A percentile compares a stretch with the other conserved stretches of the same genome.
These are phyloP conservation scores for Mechanitis mazaeus DNA, from an alignment of 2,888 invertebrate species.

Conservation along the genomic window DNA sequence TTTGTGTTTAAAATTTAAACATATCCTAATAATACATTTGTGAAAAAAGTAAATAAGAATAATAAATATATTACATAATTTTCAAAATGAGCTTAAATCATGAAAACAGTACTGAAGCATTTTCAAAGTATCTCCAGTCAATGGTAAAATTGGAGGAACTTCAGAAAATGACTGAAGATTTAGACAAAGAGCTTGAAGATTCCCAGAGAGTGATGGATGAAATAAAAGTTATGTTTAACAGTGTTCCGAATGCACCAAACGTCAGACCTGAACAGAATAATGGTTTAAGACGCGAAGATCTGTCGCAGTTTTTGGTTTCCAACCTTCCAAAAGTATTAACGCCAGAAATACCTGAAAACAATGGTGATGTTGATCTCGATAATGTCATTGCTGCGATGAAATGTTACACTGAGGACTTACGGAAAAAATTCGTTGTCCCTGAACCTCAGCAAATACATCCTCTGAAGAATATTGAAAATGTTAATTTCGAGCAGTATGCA, in stretches of 20 bases:
- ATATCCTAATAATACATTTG: no score
- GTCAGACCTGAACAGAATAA: constrained; percentile 28
- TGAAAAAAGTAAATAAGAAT: no score
- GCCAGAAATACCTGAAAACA: constrained; percentile 52
- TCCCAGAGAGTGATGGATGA: constrained; percentile 58
- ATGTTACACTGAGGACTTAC: constrained; percentile 53
- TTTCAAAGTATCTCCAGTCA: constrained; percentile 50
- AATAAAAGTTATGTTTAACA: constrained; percentile 51
- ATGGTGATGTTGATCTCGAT: constrained; percentile 48
- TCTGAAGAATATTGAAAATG: constrained; percentile 34
- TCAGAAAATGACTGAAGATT: constrained; percentile 54
- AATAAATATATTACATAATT: no score
- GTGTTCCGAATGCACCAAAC: constrained; percentile 35
- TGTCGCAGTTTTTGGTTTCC: constrained; percentile 50
- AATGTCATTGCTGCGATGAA: constrained; percentile 52
- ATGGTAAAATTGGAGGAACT: constrained; percentile 53
- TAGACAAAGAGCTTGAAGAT: constrained; percentile 55
- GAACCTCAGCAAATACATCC: constrained; percentile 30
- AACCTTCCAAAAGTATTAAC: constrained; percentile 50
- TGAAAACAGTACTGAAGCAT: constrained; percentile 39
- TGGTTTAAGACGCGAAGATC: constrained; percentile 43
- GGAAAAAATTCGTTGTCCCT: constrained; percentile 40
- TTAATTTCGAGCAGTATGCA: constrained; percentile 56
- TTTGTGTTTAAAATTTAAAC: no score
- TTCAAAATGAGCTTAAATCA: constrained; percentile 34